Conservation (phyloP, 2,888 invertebrate species). For the Rhingia rostrata region DNA sequence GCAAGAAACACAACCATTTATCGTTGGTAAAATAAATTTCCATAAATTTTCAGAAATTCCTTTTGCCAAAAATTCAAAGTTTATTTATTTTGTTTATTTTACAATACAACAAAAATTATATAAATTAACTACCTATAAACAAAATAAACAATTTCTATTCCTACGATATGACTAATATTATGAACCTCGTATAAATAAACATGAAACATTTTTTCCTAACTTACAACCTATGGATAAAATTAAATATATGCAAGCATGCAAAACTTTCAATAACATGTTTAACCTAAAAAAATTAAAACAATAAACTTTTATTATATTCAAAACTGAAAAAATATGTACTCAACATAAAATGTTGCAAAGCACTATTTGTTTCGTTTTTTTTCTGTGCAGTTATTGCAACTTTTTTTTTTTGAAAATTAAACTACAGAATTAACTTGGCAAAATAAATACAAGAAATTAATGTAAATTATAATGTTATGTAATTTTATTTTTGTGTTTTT, state of each 20-base stretch:
- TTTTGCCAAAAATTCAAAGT: constrained; percentile 58
- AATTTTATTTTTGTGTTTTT: constrained; percentile 3
- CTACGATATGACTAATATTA: constrained; percentile 35
- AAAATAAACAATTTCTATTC: constrained; percentile 49
- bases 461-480: constrained; percentile 4
- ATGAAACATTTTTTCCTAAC: constrained; percentile 40
- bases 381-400: constrained; percentile 46
- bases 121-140: constrained; percentile 51
- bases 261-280: constrained; percentile 31
- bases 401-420: constrained; percentile 16
- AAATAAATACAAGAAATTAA: constrained; percentile 24
- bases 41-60: constrained; percentile 46
- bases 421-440: constrained; percentile 49
- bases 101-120: constrained; percentile 40
- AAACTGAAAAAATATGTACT: neutral
- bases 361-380: constrained; percentile 32
- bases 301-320: neutral
- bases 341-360: constrained; percentile 50
- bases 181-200: constrained; percentile 25
- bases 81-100: constrained; percentile 35
- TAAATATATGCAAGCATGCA: constrained; percentile 51
- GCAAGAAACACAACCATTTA: constrained; percentile 78
- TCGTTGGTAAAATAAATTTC: constrained; percentile 70
- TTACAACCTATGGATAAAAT: constrained; percentile 22
- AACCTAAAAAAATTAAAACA: constrained; percentile 4